Evolutionary conservation across 2,113 vertebrate genomes (phyloP).

Genomic region (Istiophorus platypterus): DNA sequence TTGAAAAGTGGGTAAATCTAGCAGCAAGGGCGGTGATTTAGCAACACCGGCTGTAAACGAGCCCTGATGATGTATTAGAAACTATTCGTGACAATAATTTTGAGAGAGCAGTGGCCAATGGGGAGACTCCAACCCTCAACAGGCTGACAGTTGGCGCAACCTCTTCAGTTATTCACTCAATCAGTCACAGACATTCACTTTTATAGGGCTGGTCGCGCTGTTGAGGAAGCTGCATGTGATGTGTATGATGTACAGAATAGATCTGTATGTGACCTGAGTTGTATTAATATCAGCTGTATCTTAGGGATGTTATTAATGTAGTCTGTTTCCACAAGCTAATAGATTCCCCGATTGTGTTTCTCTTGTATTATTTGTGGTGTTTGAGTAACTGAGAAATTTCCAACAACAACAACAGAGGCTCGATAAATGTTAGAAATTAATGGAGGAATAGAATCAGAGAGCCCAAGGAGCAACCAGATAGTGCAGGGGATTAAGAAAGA

Average conservation of each 20-base stretch:
- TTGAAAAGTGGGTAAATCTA: too few relatives aligned
- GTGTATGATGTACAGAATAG: background rate
- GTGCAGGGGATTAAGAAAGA: slow-evolving; percentile 3
- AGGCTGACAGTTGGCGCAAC: too few relatives aligned
- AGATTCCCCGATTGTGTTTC: background rate
- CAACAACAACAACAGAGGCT: background rate
- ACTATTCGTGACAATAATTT: too few relatives aligned
- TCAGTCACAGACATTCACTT: too few relatives aligned
- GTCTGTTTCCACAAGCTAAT: background rate
- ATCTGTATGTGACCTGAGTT: background rate
- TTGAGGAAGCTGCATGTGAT: background rate
- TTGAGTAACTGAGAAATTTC: background rate
- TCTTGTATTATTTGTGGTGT: background rate
- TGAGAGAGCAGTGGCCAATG: too few relatives aligned
- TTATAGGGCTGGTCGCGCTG: too few relatives aligned
- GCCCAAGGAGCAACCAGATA: background rate
- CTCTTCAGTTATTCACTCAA: too few relatives aligned
- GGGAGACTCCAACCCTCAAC: too few relatives aligned
- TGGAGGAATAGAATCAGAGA: background rate
- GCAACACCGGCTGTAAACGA: too few relatives aligned
- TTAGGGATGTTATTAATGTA: background rate
- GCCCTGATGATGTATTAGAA: too few relatives aligned
- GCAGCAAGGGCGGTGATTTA: too few relatives aligned
- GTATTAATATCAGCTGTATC: background rate
- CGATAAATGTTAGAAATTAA: background rate